phyloP scores from a whole-genome alignment of 2,888 invertebrate genomes.

The Andrena dorsata region DNA sequence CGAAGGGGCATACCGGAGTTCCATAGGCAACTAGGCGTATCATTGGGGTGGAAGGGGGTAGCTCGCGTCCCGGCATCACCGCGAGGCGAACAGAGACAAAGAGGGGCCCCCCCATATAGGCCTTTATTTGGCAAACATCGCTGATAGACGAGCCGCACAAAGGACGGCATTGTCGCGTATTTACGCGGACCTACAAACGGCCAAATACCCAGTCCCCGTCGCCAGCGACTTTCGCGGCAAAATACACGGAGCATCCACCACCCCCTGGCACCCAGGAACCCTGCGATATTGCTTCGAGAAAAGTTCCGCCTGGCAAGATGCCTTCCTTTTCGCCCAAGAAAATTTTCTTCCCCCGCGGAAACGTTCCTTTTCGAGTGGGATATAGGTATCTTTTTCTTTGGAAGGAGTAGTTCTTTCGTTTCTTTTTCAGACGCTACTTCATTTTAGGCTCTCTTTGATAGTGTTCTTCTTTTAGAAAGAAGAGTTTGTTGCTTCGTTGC shows the following conservation, averaged over 20 bases:
- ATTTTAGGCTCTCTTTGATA: not conserved
- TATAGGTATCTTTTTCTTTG: not conserved
- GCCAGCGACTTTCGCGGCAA: conserved; percentile 52
- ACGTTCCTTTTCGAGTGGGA: not conserved
- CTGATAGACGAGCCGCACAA: conserved; percentile 76
- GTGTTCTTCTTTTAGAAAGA: not conserved
- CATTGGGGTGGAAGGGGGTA: conserved; percentile 72
- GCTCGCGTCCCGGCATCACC: conserved; percentile 69
- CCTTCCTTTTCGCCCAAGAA: not conserved
- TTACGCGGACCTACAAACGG: conserved; percentile 73
- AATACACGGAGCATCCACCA: conserved; percentile 32
- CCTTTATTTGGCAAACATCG: conserved; percentile 84
- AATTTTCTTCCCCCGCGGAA: not conserved
- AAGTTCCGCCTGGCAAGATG: not conserved
- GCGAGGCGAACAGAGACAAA: conserved; percentile 70
- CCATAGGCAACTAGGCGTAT: conserved; percentile 85
- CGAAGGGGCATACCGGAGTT: conserved; percentile 81
- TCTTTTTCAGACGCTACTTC: not conserved
- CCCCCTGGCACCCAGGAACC: too few species aligned
- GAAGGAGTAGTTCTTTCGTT: too few species aligned
- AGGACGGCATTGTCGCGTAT: conserved; percentile 73
- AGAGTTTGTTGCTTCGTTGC: too few species aligned
- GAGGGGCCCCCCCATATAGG: conserved; percentile 69
- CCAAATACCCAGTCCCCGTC: conserved; percentile 63
- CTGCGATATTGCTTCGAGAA: conserved; percentile 30